Percentiles rank a stretch among this genome's conserved stretches.
phyloP scores from a whole-genome alignment of 1,140 invertebrate species.

The Latrodectus geometricus region DNA sequence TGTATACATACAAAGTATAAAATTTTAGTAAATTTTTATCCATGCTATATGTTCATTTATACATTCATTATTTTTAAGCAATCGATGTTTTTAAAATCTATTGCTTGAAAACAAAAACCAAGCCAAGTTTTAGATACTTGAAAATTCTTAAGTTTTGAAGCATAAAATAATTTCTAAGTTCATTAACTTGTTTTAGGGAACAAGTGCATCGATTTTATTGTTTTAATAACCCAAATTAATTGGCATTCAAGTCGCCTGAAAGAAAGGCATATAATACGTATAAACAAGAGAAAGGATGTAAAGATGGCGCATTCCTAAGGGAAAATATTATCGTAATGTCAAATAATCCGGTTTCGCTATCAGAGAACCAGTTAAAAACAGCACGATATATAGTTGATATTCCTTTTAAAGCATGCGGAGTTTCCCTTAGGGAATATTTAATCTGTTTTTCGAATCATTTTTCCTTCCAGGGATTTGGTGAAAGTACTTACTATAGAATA shows the following conservation, averaged over 20 bases:
- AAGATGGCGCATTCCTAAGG: not conserved
- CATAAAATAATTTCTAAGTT: too few species aligned
- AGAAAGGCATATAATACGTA: not conserved
- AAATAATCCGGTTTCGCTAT: conserved; percentile 43
- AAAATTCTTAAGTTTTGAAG: too few species aligned
- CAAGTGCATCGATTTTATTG: too few species aligned
- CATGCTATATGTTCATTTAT: too few species aligned
- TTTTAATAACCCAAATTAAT: not conserved
- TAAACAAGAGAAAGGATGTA: not conserved
- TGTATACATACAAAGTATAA: too few species aligned
- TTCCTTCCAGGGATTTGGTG: not conserved
- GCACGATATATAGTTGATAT: conserved; percentile 23
- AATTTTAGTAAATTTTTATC: too few species aligned
- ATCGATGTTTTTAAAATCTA: too few species aligned
- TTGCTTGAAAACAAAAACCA: too few species aligned
- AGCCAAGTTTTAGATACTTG: too few species aligned
- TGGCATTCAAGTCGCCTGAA: not conserved
- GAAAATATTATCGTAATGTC: not conserved
- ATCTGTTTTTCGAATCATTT: not conserved
- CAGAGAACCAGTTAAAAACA: conserved; percentile 54
- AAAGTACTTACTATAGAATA: not conserved
- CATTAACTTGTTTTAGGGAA: too few species aligned
- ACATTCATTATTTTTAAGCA: too few species aligned
- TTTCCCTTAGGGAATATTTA: not conserved
- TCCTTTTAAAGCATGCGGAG: not conserved